Conservation (phyloP, 2,888 invertebrate species). For the Micoletzkya japonica region DNA sequence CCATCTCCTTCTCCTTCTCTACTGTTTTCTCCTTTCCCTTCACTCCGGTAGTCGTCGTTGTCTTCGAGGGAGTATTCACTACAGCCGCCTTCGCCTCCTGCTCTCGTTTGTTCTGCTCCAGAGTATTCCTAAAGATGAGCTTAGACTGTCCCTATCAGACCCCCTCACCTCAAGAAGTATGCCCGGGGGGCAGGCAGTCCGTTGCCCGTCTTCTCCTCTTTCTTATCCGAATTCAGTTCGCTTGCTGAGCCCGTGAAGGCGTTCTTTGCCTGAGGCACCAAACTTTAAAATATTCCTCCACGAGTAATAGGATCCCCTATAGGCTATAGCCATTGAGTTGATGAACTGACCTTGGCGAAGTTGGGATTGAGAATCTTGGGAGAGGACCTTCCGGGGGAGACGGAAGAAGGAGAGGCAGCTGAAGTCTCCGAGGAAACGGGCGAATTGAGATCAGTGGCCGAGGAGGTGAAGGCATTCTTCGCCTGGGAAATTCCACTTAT, state of each 20-base stretch:
- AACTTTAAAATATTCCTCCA: neutral
- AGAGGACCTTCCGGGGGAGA: constrained; percentile 10
- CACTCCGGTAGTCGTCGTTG: too few relatives aligned
- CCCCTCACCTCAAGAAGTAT: constrained; percentile 14
- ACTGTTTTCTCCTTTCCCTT: too few relatives aligned
- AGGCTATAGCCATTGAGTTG: neutral
- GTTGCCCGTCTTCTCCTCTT: constrained; percentile 10
- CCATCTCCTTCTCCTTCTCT: too few relatives aligned
- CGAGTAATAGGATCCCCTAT: neutral
- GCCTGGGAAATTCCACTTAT: neutral
- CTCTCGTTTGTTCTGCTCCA: constrained; percentile 23
- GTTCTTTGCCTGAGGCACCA: constrained; percentile 20
- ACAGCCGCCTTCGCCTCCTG: constrained; percentile 8
- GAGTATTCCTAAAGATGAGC: constrained; percentile 9
- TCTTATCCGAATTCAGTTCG: constrained; percentile 6
- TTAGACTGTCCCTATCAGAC: neutral
- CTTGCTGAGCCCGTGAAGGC: constrained; percentile 25
- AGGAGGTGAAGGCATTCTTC: neutral
- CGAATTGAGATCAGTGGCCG: too few relatives aligned
- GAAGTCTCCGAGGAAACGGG: constrained; percentile 21
- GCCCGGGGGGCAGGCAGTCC: constrained; percentile 20
- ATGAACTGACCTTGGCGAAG: constrained; percentile 15
- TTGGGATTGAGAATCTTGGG: constrained; percentile 17
- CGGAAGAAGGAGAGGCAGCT: constrained; percentile 20
- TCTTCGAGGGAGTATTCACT: too few relatives aligned